A percentile compares a stretch with the other conserved stretches of the same genome.
Conservation (phyloP, 2,797 vertebrate genomes). For the Sciurus vulgaris region DNA sequence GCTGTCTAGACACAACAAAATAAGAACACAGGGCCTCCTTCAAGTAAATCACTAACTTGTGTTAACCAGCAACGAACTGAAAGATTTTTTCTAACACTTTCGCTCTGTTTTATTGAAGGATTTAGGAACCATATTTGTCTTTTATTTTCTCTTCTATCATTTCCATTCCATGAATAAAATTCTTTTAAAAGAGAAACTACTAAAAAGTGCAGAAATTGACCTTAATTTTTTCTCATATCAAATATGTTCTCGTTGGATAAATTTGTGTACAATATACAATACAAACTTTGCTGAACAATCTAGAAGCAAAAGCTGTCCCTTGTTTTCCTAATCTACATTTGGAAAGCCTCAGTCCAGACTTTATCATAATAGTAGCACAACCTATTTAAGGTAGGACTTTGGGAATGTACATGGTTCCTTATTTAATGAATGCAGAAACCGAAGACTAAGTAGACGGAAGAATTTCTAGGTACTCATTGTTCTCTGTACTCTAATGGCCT, state of each 20-base stretch:
- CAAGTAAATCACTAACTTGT: constrained; percentile 84
- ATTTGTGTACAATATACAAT: neutral
- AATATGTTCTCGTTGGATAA: neutral
- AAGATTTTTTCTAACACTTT: constrained; percentile 79
- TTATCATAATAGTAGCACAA: neutral
- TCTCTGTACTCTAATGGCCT: neutral
- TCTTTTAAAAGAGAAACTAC: constrained; percentile 32
- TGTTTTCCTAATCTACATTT: neutral
- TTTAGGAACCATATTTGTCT: neutral
- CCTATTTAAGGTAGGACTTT: neutral
- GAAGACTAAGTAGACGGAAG: neutral
- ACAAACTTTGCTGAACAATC: neutral
- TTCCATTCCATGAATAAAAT: neutral
- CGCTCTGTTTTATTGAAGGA: constrained; percentile 62
- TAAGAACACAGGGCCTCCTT: constrained; percentile 85
- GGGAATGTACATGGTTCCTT: neutral
- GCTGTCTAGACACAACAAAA: constrained; percentile 86
- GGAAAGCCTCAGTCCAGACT: neutral
- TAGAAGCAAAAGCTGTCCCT: neutral
- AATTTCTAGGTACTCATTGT: neutral
- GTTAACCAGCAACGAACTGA: constrained; percentile 82
- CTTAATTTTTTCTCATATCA: neutral
- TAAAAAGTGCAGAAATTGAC: neutral
- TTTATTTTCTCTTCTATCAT: neutral
- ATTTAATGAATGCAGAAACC: constrained; percentile 6